Base-by-base conservation (phyloP, 1,140 invertebrate genomes). In the Drosophila elegans region DNA sequence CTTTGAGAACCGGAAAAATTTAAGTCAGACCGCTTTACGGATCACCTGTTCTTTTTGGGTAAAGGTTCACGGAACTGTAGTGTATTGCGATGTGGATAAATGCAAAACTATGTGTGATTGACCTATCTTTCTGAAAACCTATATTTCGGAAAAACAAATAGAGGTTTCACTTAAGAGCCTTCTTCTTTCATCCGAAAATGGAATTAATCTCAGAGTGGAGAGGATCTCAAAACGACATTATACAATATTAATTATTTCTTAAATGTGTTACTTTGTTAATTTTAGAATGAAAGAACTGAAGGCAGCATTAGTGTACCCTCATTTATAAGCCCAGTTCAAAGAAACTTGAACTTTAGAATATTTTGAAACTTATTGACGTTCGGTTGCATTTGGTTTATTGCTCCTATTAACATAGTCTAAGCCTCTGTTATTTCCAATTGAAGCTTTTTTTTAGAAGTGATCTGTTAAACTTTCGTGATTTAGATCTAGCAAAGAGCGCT, bases 31-130 rank as follows among this genome's bases (percentile, higher is more conserved):
- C 80, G 95, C 36, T 95, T 90, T 12, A 86, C 76, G 3, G 93
- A 94, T 78, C 42, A 76, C 80, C 16, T 90, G 86, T 90, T 1
- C 83, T 21, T 83, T 1, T 88, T 88, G 6, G 83, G 83, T 0
- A 83, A 88, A 12, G 83, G 83, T 27, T 90, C 90, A 0, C 59
- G 90, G 0, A 91, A 89, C 45, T 92, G 91, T 54, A 78, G 83
- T 72, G 95, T 95, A n/a, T 91, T 94, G 73, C 91, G 95, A 41
- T 95, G 96, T 73, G 95, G 94, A 4, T 80, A 94, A 7, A 91
- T 95, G 84, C 94, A 95, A 85, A 93, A 93, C 6, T 95, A 95
- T 83, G 83, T 95, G 94, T n/a, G 94, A 49, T 21, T 94, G 16
- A 85, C 92, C 5, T 72, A 83, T 27, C 61, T 94, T 32, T n/a